These are phyloP conservation scores for Calyptomena viridis DNA, from an alignment of 2,113 vertebrate species.

Conservation along the genomic window DNA sequence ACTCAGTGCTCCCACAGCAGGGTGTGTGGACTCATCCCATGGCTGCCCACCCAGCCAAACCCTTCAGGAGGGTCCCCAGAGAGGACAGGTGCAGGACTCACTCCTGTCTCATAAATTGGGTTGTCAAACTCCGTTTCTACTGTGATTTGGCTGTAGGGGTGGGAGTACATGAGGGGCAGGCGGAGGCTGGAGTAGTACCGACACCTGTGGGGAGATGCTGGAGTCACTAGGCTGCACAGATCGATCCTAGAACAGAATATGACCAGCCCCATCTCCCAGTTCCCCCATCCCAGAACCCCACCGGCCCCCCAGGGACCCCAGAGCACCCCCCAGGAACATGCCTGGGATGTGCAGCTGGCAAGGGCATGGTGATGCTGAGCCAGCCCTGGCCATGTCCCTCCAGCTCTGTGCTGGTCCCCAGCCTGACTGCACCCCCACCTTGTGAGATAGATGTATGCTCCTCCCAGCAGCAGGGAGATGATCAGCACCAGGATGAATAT, in stretches of 20 bases:
- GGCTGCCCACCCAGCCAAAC: background rate
- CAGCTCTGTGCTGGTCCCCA: background rate
- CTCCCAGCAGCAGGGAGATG: slow-evolving; percentile 90
- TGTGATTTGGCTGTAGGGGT: slow-evolving; percentile 98
- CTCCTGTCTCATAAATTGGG: slow-evolving; percentile 96
- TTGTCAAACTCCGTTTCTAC: slow-evolving; percentile 98
- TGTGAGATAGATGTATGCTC: slow-evolving; percentile 90
- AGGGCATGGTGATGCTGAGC: fast-evolving
- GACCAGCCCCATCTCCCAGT: background rate
- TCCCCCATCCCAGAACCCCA: background rate
- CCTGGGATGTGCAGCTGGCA: fast-evolving
- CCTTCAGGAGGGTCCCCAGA: fast-evolving
- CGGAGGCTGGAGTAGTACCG: slow-evolving; percentile 90
- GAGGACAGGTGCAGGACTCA: slow-evolving; percentile 41
- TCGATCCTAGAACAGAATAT: background rate
- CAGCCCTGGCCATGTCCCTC: background rate
- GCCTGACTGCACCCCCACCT: slow-evolving; percentile 68
- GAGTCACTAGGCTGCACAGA: background rate
- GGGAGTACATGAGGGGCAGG: slow-evolving; percentile 93
- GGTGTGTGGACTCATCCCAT: background rate
- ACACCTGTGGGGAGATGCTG: slow-evolving; percentile 71
- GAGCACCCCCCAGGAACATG: fast-evolving
- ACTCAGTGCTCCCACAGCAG: background rate
- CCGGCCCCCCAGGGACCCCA: fast-evolving
- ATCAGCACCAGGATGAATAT: slow-evolving; percentile 91